Evolutionary conservation across 2,888 invertebrate species (phyloP), one percentile per base, ranked within the genome.

Genomic region (Protonemura montana): DNA sequence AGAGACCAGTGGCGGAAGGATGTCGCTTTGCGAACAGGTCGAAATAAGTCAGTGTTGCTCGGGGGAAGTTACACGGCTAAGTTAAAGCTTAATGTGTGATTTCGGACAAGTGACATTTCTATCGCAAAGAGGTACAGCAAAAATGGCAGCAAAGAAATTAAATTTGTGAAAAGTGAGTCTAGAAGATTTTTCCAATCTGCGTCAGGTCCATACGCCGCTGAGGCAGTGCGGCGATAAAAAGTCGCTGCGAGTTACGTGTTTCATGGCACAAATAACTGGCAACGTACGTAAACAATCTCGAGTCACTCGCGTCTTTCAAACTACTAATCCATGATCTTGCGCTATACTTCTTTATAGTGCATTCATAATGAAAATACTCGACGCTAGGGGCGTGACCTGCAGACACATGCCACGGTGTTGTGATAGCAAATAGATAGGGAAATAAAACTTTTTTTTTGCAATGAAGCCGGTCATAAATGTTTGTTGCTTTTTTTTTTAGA

Each of bases 321-420:
- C 59, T 59, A 59, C 59, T 59, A 59, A 59, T 59, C 59, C 59
- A 59, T 59, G 59, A 59, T 59, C 59, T 59, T 3, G 59, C 59
- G 59, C 59, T 21, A 10, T 59, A 59, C 21, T 21, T 21, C 21
- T 59, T 59, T 59, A 59, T 59, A 21, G 59, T 2, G 21, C 59
- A 59, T 59, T 59, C 59, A 59, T 59, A 59, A 59, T 59, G 59
- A 21, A 59, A 59, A 59, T 10, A 21, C 59, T 59, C 59, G 16
- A 13, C 16, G 59, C 59, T 21, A 7, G 35, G 35, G 35, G 35
- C 10, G 59, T 13, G 59, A 59, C 59, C 7, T 59, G 35, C n/a
- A 10, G 35, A 35, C 35, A 59, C 6, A 59, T 41, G 59, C 16
- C 3, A 21, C 7, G 59, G 59, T 21, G 35, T 35, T 35, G 35